These are phyloP conservation scores for Elachura formosa DNA, from an alignment of 2,113 vertebrate species.

Conservation along the genomic window DNA sequence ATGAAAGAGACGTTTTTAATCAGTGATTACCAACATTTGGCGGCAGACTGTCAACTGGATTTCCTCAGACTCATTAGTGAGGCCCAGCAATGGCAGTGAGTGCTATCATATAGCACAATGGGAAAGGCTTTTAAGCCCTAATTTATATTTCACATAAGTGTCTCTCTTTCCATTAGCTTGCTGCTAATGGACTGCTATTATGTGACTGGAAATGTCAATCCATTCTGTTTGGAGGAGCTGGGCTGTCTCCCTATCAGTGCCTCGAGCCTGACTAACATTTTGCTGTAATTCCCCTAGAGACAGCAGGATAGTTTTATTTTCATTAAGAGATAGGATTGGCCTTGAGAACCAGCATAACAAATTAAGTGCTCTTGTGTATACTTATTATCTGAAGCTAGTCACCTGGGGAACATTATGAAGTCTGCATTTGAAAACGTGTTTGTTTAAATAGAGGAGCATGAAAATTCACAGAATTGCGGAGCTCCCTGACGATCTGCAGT, in stretches of 20 bases:
- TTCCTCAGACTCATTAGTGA: constrained; percentile 51
- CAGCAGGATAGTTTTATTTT: background rate
- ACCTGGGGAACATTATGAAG: background rate
- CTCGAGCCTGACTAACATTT: background rate
- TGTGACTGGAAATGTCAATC: background rate
- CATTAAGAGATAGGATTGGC: background rate
- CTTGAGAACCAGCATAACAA: background rate
- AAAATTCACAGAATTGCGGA: background rate
- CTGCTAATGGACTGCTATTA: background rate
- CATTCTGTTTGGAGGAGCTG: background rate
- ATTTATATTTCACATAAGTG: background rate
- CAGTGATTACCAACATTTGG: constrained; percentile 68
- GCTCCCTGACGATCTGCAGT: background rate
- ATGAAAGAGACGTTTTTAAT: constrained; percentile 56
- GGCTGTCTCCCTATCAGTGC: background rate
- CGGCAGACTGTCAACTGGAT: constrained; percentile 57
- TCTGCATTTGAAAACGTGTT: background rate
- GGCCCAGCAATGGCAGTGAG: background rate
- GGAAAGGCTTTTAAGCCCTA: background rate
- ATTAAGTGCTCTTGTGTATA: background rate
- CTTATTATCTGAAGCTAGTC: background rate
- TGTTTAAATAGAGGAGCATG: background rate
- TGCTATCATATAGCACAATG: background rate
- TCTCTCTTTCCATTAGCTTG: background rate
- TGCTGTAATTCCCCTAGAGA: background rate